phyloP scores from a whole-genome alignment of 2,888 invertebrate genomes.

The Hipparchia sbordonii region DNA sequence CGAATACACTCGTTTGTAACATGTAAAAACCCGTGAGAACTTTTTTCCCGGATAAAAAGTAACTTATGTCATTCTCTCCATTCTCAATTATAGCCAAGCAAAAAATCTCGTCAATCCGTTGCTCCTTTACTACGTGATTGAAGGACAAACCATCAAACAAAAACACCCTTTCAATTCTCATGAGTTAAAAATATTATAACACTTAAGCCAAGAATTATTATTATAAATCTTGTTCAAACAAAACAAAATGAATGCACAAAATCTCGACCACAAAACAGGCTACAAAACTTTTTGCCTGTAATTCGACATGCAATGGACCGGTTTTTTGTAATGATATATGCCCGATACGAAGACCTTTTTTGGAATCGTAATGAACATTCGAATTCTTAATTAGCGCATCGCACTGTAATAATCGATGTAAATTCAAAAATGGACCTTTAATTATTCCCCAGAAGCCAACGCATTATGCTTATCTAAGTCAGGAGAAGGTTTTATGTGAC shows the following conservation, averaged over 20 bases:
- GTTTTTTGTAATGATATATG: conserved; percentile 40
- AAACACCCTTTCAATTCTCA: background rate
- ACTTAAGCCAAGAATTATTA: background rate
- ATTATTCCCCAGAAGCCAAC: conserved; percentile 73
- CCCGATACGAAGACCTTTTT: conserved; percentile 36
- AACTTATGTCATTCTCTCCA: too few species aligned
- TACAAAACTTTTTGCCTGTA: conserved; percentile 34
- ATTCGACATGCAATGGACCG: conserved; percentile 38
- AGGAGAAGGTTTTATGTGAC: conserved; percentile 65
- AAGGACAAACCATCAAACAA: too few species aligned
- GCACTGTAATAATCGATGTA: conserved; percentile 54
- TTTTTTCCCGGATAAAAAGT: too few species aligned
- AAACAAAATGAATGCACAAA: conserved; percentile 31
- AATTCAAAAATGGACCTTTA: conserved; percentile 72
- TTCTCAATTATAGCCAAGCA: too few species aligned
- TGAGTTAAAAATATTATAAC: background rate
- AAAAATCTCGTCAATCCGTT: too few species aligned
- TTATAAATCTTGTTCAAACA: conserved; percentile 21
- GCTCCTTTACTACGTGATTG: too few species aligned
- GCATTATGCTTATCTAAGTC: conserved; percentile 75
- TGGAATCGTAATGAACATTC: conserved; percentile 40
- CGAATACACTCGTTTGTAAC: too few species aligned
- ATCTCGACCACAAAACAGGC: conserved; percentile 30
- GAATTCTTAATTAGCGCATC: conserved; percentile 64
- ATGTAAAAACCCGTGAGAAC: too few species aligned